A percentile compares a stretch with the other conserved stretches of the same genome.
These are phyloP conservation scores for Leguminivora glycinivorella DNA, from an alignment of 1,140 invertebrate genomes.

Conservation along the genomic window DNA sequence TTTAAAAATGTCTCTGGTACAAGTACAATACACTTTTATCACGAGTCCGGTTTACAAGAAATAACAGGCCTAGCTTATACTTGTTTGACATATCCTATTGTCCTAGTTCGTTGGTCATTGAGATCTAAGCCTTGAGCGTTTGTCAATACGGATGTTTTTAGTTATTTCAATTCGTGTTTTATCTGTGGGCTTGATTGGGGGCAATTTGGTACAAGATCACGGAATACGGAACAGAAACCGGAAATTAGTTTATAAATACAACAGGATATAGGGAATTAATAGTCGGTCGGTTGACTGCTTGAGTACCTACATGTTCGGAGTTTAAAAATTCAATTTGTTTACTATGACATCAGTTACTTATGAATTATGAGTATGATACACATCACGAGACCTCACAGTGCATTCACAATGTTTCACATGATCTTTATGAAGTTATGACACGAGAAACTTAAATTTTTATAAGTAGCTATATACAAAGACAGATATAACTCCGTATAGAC, in stretches of 20 bases:
- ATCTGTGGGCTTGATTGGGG: background rate
- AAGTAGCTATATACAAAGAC: too few species aligned
- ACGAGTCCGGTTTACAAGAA: conserved; percentile 13
- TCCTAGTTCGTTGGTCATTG: background rate
- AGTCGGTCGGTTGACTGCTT: background rate
- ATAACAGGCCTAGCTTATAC: background rate
- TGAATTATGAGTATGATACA: too few species aligned
- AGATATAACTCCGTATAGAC: too few species aligned
- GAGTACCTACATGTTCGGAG: too few species aligned
- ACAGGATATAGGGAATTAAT: conserved; percentile 5
- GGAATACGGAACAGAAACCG: background rate
- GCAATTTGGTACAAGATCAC: conserved; percentile 3
- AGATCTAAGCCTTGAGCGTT: background rate
- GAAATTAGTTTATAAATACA: conserved; percentile 2
- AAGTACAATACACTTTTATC: conserved; percentile 16
- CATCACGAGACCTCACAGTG: too few species aligned
- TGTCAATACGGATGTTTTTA: background rate
- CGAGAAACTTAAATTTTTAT: too few species aligned
- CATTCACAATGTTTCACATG: too few species aligned
- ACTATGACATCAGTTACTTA: too few species aligned
- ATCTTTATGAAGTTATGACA: too few species aligned
- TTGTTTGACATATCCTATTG: conserved; percentile 25
- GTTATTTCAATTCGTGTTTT: background rate
- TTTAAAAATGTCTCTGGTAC: background rate
- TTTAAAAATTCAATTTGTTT: too few species aligned